These are phyloP conservation scores for Eclectus roratus DNA, from an alignment of 2,113 vertebrate species.

Conservation along the genomic window DNA sequence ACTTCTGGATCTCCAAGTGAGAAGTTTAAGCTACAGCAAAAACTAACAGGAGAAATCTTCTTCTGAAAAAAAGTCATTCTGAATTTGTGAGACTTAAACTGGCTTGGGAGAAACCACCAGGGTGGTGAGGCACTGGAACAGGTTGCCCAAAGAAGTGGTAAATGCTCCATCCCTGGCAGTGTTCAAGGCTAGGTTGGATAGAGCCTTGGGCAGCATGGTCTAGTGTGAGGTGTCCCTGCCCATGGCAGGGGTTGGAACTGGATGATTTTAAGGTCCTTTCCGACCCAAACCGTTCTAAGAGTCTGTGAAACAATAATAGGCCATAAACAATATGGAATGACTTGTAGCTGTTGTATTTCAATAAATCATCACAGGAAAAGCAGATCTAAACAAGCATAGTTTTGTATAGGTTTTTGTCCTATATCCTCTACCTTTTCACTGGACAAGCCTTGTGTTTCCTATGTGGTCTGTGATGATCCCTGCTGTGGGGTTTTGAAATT, in stretches of 20 bases:
- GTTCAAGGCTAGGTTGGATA: too few species aligned
- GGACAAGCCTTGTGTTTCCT: background rate
- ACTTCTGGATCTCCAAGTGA: background rate
- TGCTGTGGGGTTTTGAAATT: background rate
- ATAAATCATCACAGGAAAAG: background rate
- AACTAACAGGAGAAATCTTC: background rate
- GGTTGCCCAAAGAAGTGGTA: too few species aligned
- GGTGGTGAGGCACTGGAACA: too few species aligned
- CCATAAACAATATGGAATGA: background rate
- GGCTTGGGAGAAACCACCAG: background rate
- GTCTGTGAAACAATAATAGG: background rate
- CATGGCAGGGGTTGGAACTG: too few species aligned
- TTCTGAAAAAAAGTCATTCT: background rate
- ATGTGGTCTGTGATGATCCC: rapidly evolving
- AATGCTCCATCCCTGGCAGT: too few species aligned
- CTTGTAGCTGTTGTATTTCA: background rate
- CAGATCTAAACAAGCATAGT: background rate
- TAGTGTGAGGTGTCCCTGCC: too few species aligned
- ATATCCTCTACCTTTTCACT: background rate
- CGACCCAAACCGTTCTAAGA: too few species aligned
- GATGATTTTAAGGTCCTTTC: too few species aligned
- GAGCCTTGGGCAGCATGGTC: too few species aligned
- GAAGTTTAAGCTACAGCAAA: background rate
- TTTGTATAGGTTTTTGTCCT: background rate
- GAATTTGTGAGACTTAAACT: background rate